Percentiles rank a stretch among this genome's conserved stretches.
phyloP scores from a whole-genome alignment of 2,113 vertebrate species.

The Neogale vison region DNA sequence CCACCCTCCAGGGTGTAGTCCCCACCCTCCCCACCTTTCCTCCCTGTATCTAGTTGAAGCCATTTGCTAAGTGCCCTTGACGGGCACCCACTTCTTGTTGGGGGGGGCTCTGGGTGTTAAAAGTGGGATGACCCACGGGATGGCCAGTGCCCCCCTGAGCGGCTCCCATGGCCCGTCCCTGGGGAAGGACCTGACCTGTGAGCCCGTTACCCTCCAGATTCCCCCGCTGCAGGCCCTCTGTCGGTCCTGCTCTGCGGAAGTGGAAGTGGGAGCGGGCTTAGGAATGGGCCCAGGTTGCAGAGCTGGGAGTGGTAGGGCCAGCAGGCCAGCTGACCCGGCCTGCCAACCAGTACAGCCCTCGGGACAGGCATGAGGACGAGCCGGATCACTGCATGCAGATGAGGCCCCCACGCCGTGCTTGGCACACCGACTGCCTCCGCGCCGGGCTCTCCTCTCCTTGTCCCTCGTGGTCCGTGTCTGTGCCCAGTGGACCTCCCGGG shows the following conservation, averaged over 20 bases:
- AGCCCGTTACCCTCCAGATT: background rate
- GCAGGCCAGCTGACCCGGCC: background rate
- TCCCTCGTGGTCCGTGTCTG: accelerated
- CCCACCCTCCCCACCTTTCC: background rate
- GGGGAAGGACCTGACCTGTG: background rate
- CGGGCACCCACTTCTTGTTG: accelerated
- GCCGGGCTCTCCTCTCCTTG: background rate
- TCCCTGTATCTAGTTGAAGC: accelerated
- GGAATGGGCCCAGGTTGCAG: accelerated
- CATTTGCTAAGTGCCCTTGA: background rate
- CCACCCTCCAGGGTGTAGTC: background rate
- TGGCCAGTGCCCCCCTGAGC: accelerated
- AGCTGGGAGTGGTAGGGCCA: accelerated
- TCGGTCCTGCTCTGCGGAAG: background rate
- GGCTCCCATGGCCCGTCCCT: accelerated
- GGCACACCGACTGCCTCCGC: background rate
- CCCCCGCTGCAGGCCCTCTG: accelerated
- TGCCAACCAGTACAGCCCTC: background rate
- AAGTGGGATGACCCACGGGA: accelerated
- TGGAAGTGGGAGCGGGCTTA: background rate
- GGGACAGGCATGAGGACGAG: too few relatives aligned
- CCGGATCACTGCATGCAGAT: accelerated
- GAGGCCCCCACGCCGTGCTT: background rate
- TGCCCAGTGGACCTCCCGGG: background rate
- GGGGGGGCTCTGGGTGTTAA: background rate